Percentiles rank a stretch among this genome's conserved stretches.
phyloP scores from a whole-genome alignment of 1,140 invertebrate genomes.

The Paraescarpia echinospica region DNA sequence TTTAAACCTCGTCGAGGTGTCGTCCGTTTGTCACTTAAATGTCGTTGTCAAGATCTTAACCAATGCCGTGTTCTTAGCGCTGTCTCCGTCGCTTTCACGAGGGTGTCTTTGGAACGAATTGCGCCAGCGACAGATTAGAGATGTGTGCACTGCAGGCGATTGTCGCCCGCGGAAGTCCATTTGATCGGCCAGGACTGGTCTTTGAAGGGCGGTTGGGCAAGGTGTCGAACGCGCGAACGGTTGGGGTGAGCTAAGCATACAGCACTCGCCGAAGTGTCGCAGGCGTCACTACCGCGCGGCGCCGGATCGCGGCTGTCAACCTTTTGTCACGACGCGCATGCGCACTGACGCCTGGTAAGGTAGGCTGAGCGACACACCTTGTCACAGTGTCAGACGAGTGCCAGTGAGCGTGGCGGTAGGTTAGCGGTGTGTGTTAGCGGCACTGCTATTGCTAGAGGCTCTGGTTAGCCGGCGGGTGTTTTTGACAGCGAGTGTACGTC shows the following conservation, averaged over 20 bases:
- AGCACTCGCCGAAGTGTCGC: not conserved
- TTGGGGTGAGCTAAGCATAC: not conserved
- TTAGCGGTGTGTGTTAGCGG: not conserved
- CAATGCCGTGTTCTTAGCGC: not conserved
- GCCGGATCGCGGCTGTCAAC: not conserved
- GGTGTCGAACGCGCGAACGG: not conserved
- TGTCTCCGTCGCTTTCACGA: not conserved
- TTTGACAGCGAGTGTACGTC: not conserved
- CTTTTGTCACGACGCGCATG: not conserved
- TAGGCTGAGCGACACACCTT: not conserved
- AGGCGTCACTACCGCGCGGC: not conserved
- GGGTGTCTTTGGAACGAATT: not conserved
- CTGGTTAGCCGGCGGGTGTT: not conserved
- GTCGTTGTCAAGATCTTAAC: not conserved
- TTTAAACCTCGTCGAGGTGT: not conserved
- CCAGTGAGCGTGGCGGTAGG: not conserved
- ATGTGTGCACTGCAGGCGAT: not conserved
- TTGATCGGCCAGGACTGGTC: not conserved
- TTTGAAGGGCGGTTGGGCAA: not conserved
- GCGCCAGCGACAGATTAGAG: not conserved
- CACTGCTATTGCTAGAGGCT: not conserved
- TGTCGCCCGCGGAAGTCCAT: not conserved
- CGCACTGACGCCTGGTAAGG: not conserved
- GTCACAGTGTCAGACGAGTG: not conserved
- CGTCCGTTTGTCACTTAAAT: not conserved